Percentiles rank a stretch among this genome's conserved stretches.
Evolutionary conservation across 2,888 invertebrate species (phyloP).

Genomic region (Cancer borealis): DNA sequence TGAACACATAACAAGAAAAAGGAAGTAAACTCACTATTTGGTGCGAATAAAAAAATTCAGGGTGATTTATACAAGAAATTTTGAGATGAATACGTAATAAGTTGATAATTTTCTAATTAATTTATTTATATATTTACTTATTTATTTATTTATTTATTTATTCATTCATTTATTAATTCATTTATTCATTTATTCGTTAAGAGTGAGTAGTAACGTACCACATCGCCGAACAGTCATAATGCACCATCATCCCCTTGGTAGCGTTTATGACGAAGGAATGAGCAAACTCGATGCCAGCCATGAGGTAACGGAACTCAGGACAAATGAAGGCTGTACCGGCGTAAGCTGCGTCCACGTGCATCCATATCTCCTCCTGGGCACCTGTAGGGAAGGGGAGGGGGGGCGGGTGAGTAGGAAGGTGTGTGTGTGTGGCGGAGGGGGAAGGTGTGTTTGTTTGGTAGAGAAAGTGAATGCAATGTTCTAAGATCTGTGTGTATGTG

Average conservation of each 20-base stretch:
- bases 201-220: slow-evolving; percentile 85
- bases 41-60: not conserved
- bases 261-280: slow-evolving; percentile 99
- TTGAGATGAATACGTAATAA: too few relatives aligned
- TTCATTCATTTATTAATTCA: too few relatives aligned
- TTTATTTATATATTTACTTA: too few relatives aligned
- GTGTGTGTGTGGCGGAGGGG: not conserved
- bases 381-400: slow-evolving; percentile 80
- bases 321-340: slow-evolving; percentile 88
- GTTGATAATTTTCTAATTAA: too few relatives aligned
- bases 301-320: slow-evolving; percentile 82
- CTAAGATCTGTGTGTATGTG: not conserved
- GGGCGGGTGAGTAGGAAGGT: not conserved
- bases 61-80: too few relatives aligned
- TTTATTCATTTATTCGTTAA: too few relatives aligned
- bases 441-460: not conserved
- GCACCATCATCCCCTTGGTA: slow-evolving; percentile 99
- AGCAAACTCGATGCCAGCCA: slow-evolving; percentile 90
- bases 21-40: not conserved
- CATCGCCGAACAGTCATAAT: slow-evolving; percentile 99
- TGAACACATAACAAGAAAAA: not conserved
- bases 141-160: too few relatives aligned
- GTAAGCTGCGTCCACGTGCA: slow-evolving; percentile 98
- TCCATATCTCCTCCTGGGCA: slow-evolving; percentile 91
- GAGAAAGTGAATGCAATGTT: not conserved